Evolutionary conservation across 2,113 vertebrate genomes (phyloP).

Genomic region (Rhynchomys soricoides): DNA sequence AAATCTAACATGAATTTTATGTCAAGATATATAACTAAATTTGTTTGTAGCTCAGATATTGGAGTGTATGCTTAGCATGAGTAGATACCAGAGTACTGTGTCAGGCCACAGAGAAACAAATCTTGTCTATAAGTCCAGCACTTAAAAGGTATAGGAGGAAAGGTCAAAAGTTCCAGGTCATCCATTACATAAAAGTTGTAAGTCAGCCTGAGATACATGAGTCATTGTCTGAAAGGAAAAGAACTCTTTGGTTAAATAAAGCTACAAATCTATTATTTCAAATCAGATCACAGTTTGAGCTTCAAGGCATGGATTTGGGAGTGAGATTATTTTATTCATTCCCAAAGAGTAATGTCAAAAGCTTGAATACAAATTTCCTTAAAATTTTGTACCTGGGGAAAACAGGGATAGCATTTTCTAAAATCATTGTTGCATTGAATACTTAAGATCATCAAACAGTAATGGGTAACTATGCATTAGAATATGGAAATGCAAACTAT

Average conservation of each 20-base stretch:
- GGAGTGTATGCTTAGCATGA: too few species aligned
- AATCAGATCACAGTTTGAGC: background rate
- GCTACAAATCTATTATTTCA: background rate
- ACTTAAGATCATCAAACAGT: background rate
- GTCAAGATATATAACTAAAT: background rate
- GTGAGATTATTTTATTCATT: background rate
- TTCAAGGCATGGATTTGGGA: background rate
- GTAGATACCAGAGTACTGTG: background rate
- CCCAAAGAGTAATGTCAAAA: background rate
- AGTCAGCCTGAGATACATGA: background rate
- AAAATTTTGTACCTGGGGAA: background rate
- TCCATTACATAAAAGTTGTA: too few species aligned
- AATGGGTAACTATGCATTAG: background rate
- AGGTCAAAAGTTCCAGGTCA: background rate
- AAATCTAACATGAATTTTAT: background rate
- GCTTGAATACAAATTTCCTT: background rate
- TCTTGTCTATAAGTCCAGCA: too few species aligned
- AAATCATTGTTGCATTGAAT: background rate
- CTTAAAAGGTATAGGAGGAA: background rate
- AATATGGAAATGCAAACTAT: background rate
- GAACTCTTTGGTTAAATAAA: background rate
- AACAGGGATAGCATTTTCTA: background rate
- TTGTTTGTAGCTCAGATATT: background rate
- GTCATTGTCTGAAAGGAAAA: background rate
- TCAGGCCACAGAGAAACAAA: rapidly evolving